Evolutionary conservation across 92 coral and sea anemone species (phyloP), one percentile per base, ranked within the genome.

Genomic region (Epizoanthus rinbou): DNA sequence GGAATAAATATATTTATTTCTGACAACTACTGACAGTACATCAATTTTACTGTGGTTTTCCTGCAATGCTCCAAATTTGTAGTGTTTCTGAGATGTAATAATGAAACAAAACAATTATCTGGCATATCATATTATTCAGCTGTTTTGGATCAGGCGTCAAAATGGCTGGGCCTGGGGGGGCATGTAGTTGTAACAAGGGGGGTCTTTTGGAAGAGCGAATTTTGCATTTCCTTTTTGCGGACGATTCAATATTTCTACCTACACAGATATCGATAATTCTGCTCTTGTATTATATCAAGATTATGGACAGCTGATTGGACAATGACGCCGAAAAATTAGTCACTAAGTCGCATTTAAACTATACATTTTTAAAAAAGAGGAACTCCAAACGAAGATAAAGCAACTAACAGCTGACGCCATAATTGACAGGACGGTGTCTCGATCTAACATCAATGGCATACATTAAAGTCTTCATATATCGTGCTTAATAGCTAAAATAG

Each of bases 321-420:
- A 56, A 54, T 14, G 37, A 62, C 19, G 39, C 14, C 2, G 35
- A 56, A 39, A 24, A 23, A 57, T 84, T 68, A 24, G 33, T 65
- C n/a, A 35, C 28, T 35, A 60, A 45, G 37, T 22, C 37, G 53
- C 35, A 33, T 43, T 62, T 52, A 68, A 74, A 52, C 17, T n/a
- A n/a, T n/a, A n/a, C n/a, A n/a, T n/a, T n/a, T n/a, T n/a, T n/a
- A n/a, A n/a, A n/a, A n/a, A n/a, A n/a, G 62, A 75, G 67, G 31
- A 64, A 69, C 82, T 74, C 18, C 53, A 15, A 31, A 25, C 3
- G 25, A 22, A 54, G 3, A 57, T 17, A 62, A 75, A 73, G 19
- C 81, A 43, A 45, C 8, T 1, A 63, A 69, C 74, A 41, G 87
- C 87, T 75, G 82, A 64, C 57, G 54, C 25, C 58, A 80, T 22